A percentile compares a stretch with the other conserved stretches of the same genome.
phyloP scores from a whole-genome alignment of 2,797 vertebrate genomes.

The Anguilla megastoma region DNA sequence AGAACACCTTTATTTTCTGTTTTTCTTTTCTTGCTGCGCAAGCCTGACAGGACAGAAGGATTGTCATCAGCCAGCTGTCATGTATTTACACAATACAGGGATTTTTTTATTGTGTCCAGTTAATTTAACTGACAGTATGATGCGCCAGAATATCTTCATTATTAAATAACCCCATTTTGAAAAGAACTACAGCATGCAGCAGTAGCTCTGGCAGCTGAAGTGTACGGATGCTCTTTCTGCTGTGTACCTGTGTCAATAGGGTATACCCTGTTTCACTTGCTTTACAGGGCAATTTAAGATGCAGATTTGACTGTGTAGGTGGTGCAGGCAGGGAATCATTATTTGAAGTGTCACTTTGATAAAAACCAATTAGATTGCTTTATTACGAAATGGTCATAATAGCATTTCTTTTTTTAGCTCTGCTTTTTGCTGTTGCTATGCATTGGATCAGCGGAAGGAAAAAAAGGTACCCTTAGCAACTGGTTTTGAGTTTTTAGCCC shows the following conservation, averaged over 20 bases:
- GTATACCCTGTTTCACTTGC: not conserved
- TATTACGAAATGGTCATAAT: constrained; percentile 33
- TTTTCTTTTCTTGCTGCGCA: not conserved
- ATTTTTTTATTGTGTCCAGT: not conserved
- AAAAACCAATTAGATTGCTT: constrained; percentile 18
- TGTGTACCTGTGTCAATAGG: not conserved
- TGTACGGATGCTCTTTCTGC: not conserved
- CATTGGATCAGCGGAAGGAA: constrained; percentile 10
- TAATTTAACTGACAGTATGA: not conserved
- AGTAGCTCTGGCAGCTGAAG: not conserved
- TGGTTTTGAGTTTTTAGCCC: not conserved
- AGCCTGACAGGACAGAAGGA: not conserved
- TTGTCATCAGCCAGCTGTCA: not conserved
- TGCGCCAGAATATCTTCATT: not conserved
- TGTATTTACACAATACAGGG: not conserved
- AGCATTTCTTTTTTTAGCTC: constrained; percentile 35
- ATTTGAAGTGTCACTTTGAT: constrained; percentile 19
- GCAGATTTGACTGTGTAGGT: constrained; percentile 4
- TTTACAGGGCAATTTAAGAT: not conserved
- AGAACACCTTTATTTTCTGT: not conserved
- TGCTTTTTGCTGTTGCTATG: constrained; percentile 21
- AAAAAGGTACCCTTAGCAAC: constrained; percentile 30
- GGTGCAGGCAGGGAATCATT: constrained; percentile 3
- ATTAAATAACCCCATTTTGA: not conserved
- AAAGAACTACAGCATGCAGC: not conserved